Evolutionary conservation across 2,797 vertebrate species (phyloP), one percentile per base, ranked within the genome.

Genomic region (Rhinichthys osculus): DNA sequence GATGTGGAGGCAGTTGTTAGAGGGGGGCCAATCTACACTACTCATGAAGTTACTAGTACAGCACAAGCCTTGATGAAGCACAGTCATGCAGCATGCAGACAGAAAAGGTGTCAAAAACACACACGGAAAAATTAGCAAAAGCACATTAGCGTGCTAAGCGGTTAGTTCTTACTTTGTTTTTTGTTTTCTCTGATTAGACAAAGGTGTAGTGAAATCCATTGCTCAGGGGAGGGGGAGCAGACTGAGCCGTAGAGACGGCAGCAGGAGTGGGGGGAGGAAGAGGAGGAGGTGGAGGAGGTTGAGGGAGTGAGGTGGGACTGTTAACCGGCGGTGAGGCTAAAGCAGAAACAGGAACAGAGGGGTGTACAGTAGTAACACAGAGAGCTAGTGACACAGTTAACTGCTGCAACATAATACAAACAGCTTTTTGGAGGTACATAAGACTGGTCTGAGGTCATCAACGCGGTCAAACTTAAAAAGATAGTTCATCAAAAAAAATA

Each of bases 171-270:
- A 97, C 97, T 97, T 96, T 94, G 94, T 85, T 90, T 19, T 14
- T 5, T 50, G 10, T 86, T 47, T 82, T 57, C 91, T 94, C 80
- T 92, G 93, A 94, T 95, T 97, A 99, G 95, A 99, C 98, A 98
- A 99, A 99, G 91, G 97, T 98, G 97, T 98, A 99, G 97, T 98
- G 97, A 95, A 98, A 96, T 96, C 98, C 97, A 95, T 97, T 98
- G 97, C 96, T 97, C 95, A 98, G 91, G 87, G 97, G 96, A 94
- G 96, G 96, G 86, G 96, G 95, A 93, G 96, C 94, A 85, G 96
- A 94, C 93, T 95, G 93, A 91, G 95, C 93, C 91, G 91, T 54
- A 80, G 87, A 82, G 62, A 95, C 89, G 77, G 94, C 93, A 66
- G 38, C n/a, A 91, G 93, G 92, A 74, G 95, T 93, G 83, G 96